Base-by-base conservation (phyloP, 1,140 invertebrate genomes). In the Calephelis nemesis region DNA sequence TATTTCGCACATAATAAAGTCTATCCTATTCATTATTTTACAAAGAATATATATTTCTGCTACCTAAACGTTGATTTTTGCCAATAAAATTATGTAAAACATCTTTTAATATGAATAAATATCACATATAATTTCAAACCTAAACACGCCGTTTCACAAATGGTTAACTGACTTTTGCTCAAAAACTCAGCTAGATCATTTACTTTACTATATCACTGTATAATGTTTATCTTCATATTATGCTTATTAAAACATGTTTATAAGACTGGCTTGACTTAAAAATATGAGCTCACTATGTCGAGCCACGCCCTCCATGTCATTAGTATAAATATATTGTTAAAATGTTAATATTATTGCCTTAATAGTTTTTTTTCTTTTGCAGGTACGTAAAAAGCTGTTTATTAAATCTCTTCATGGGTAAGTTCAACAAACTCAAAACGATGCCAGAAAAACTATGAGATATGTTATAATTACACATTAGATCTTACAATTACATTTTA, bases 401-500 rank as follows among this genome's bases (percentile, higher is more conserved):
- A 60, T 30, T 60, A 60, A 40, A 40, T 60, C 58, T 60, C 8
- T 12, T 60, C 30, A 39, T 42, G 58, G 58, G 58, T 60, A 39
- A 60, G 54, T 60, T 60, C 54, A 60, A 60, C 6, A 60, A 60
- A 60, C 54, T 60, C 9, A 12, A 60, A 60, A 60, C 39, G 58
- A 60, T 11, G 58, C 39, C 39, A 12, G 19, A 60, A 40, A 60
- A 60, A 60, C 58, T 60, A 60, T 40, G 58, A 60, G 58, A 60
- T 19, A 60, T 60, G 58, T 30, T 60, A 60, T 60, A 60, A 60
- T 60, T 60, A 60, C 58, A 60, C 58, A 42, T 60, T 60, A 60
- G 6, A 40, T 7, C 39, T 40, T 40, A 60, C 58, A 58, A 58
- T 58, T 58, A 30, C 30, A 58, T 58, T 58, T 58, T 58, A 58